A percentile compares a stretch with the other conserved stretches of the same genome.
These are phyloP conservation scores for Tyto alba DNA, from an alignment of 2,113 vertebrate species.

Conservation along the genomic window DNA sequence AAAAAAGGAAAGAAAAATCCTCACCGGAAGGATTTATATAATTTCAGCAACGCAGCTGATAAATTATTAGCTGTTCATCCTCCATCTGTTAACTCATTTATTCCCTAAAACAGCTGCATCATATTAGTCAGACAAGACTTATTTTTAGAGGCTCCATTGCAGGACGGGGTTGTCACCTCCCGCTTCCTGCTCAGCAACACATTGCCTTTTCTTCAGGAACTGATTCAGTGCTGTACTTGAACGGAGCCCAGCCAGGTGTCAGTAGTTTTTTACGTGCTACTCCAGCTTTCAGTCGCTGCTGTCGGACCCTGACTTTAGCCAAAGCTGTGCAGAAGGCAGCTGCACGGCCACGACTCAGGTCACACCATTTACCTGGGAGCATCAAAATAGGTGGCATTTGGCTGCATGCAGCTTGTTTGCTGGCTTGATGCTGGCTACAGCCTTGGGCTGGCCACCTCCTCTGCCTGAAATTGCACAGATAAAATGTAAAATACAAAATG, in stretches of 20 bases:
- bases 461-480: neutral
- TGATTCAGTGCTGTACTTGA: neutral
- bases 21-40: neutral
- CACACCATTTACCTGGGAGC: neutral
- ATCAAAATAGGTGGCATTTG: neutral
- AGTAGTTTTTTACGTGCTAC: neutral
- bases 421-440: neutral
- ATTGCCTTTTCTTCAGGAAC: neutral
- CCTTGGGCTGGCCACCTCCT: neutral
- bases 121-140: neutral
- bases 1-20: neutral
- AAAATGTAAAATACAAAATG: neutral
- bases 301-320: fast-evolving
- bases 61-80: neutral
- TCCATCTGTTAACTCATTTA: neutral
- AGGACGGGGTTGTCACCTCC: neutral
- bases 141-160: neutral
- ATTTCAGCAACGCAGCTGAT: neutral
- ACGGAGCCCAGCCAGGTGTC: neutral
- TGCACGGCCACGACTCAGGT: too few relatives aligned
- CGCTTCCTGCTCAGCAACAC: neutral
- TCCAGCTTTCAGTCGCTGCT: neutral
- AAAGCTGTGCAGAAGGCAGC: neutral
- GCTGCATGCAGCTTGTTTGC: neutral
- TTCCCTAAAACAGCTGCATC: neutral